Evolutionary conservation across 2,113 vertebrate genomes (phyloP).

Genomic region (Bubo blakistoni): DNA sequence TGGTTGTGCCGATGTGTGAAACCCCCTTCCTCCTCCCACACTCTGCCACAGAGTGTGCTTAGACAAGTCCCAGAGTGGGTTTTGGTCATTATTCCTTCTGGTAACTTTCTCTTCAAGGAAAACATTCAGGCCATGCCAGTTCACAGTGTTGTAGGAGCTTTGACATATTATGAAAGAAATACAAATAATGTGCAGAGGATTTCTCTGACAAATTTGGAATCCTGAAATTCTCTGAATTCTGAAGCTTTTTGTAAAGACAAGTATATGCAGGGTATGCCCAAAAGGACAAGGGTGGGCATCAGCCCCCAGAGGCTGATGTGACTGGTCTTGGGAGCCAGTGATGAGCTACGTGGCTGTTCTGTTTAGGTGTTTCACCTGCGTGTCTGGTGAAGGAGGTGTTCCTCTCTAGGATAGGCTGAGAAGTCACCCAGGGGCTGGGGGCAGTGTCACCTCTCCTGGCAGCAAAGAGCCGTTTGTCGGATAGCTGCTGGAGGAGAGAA

Average conservation of each 20-base stretch:
- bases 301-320: neutral
- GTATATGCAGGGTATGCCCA: neutral
- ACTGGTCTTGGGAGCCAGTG: neutral
- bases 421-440: neutral
- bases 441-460: neutral
- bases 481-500: neutral
- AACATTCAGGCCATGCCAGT: neutral
- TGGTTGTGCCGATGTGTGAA: neutral
- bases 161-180: neutral
- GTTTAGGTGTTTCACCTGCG: neutral
- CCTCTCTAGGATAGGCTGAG: neutral
- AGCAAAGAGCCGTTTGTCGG: neutral
- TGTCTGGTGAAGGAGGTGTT: neutral
- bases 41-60: neutral
- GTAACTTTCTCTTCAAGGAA: neutral
- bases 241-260: neutral
- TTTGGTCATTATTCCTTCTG: neutral
- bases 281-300: neutral
- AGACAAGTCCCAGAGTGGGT: neutral
- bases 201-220: neutral
- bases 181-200: neutral
- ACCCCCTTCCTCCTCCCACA: neutral
- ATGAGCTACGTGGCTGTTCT: rapidly evolving
- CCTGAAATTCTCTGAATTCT: neutral
- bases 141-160: neutral